Base-by-base conservation (phyloP, 2,888 invertebrate genomes). In the Macrophya annulata region DNA sequence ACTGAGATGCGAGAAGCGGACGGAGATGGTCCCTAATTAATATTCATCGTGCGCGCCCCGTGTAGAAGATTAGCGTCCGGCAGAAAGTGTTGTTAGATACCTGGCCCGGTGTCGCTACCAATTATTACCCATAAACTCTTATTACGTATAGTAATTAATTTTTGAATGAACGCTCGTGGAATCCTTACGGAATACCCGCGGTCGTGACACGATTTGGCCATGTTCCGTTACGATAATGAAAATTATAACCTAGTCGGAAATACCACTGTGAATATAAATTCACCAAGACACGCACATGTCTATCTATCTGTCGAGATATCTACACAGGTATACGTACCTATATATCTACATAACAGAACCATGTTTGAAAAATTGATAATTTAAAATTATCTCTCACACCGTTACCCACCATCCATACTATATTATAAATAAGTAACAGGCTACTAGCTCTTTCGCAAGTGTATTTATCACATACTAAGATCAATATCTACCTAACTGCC, bases 71-170 rank as follows among this genome's bases (percentile, higher is more conserved):
- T 83, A 83, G 83, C 83, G 68, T 83, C 83, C 68, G 48, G 71
- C 83, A 68, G 71, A 71, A 83, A 83, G 68, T 83, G 83, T 83
- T 65, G 40, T 83, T 68, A 48, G 83, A 83, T 43, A n/a, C 68
- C 45, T 65, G 40, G 62, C 31, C 65, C 43, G 43, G 40, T 81
- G 43, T 81, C 81, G 81, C 81, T 59, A 62, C 81, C 83, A 83
- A 83, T 83, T 83, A 83, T 83, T 83, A 83, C 31, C 71, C 68
- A 48, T 83, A 83, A 83, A 83, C 83, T 65, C 68, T 83, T 68
- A 68, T 68, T 83, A 83, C 83, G 31, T 81, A 62, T 10, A 62
- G 81, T 83, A 83, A 83, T 83, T 83, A 68, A 83, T 83, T 83
- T 71, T 48, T 59, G 45, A 71, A 81, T 25, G 15, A 59, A 83